phyloP scores from a whole-genome alignment of 92 coral and sea anemone genomes.

The Epizoanthus ramosus region DNA sequence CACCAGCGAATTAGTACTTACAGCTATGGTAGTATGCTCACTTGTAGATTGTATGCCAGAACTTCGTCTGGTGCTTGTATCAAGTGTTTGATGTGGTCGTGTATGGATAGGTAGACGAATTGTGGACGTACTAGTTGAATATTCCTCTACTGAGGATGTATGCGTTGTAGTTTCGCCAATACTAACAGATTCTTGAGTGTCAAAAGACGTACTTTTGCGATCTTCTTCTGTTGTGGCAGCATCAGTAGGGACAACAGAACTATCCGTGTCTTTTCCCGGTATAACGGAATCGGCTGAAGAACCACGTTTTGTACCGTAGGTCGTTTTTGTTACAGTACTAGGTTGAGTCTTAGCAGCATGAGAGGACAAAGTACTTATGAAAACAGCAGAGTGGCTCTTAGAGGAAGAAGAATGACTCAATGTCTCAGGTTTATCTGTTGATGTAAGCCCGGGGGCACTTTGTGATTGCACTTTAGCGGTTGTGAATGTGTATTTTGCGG shows the following conservation, averaged over 20 bases:
- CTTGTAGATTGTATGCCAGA: conserved; percentile 9
- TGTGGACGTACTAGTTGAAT: background rate
- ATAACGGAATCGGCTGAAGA: conserved; percentile 25
- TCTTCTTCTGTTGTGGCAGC: conserved; percentile 32
- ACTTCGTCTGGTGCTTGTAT: background rate
- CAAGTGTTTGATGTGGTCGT: background rate
- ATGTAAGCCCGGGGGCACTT: background rate
- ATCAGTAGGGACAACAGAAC: conserved; percentile 17
- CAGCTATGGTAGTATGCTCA: background rate
- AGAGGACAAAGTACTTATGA: background rate
- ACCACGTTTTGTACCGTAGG: conserved; percentile 33
- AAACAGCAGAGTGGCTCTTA: background rate
- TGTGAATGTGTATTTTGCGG: background rate
- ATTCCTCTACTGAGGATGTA: conserved; percentile 8
- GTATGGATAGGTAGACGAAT: background rate
- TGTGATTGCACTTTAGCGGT: background rate
- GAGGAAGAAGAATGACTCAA: background rate
- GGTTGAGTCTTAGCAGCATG: conserved; percentile 9
- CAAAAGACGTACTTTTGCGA: conserved; percentile 37
- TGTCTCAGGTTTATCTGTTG: background rate
- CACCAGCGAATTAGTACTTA: background rate
- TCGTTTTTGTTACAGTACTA: conserved; percentile 21
- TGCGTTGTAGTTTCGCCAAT: conserved; percentile 11
- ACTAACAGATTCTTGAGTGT: conserved; percentile 41
- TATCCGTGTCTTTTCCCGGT: conserved; percentile 42